These are phyloP conservation scores for Psilopogon haemacephalus DNA, from an alignment of 2,113 vertebrate genomes.

Conservation along the genomic window DNA sequence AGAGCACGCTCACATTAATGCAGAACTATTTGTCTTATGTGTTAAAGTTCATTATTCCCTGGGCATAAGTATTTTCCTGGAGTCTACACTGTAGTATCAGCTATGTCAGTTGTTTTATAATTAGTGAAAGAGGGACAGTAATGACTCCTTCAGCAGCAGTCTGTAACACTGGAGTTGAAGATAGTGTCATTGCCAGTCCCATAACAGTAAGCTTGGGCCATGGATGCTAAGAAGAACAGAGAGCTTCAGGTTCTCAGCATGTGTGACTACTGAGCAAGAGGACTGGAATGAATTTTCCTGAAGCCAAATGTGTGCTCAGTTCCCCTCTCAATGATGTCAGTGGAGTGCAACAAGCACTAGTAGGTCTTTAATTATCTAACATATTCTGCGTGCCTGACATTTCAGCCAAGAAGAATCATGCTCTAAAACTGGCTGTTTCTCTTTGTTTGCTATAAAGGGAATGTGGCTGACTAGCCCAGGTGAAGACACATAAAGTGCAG, in stretches of 20 bases:
- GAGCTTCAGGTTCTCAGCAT: not conserved
- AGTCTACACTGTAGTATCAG: not conserved
- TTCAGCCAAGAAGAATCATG: not conserved
- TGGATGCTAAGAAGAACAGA: not conserved
- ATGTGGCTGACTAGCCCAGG: not conserved
- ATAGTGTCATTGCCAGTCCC: not conserved
- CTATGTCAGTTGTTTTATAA: not conserved
- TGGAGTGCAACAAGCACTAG: not conserved
- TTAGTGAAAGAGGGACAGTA: not conserved
- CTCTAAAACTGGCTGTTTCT: not conserved
- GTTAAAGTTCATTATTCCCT: not conserved
- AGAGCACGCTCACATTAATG: not conserved
- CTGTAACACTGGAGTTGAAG: not conserved
- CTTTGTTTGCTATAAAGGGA: not conserved
- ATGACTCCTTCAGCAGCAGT: not conserved
- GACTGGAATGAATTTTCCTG: conserved; percentile 14
- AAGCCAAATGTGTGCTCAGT: not conserved
- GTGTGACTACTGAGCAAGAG: not conserved
- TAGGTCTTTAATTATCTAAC: not conserved
- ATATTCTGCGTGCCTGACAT: not conserved
- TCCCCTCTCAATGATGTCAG: conserved; percentile 29
- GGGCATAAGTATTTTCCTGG: not conserved
- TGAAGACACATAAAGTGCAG: not conserved
- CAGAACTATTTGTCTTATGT: not conserved
- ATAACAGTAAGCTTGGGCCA: rapidly evolving